Evolutionary conservation across 2,888 invertebrate species (phyloP), one percentile per base, ranked within the genome.

Genomic region (Drosophila histrio): DNA sequence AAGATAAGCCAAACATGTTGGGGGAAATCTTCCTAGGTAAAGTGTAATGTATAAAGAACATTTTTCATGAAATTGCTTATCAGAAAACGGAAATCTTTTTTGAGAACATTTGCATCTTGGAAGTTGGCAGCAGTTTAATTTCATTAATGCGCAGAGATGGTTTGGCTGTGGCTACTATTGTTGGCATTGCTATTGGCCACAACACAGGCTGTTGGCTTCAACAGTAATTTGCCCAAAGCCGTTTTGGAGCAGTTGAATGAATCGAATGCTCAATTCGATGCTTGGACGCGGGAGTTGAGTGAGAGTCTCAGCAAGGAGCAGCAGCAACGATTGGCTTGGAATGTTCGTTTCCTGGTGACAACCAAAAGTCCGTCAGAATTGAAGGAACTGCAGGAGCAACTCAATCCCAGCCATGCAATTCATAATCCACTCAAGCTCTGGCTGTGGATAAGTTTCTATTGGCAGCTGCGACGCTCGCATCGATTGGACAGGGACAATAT

Each of bases 381-480:
- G 0, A 4, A 21, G 24, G 34, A 71, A 2, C 7, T 72, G 17
- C 70, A 72, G 43, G 1, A 13, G 6, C 41, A 32, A 5, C 75
- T 86, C 0, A 53, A 13, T 2, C 81, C 79, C 1, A 46, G 21
- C 1, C 44, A 7, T 9, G 3, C 6, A 7, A 13, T 2, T 0
- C n/a, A n/a, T 5, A 85, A 84, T 56, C n/a, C 43, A 0, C 39
- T 80, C 0, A 87, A 84, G 24, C 7, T 77, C 0, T 19, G 63
- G 1, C 65, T 88, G 0, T 83, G 89, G 76, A 58, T 80, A 2
- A 66, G 78, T 8, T 74, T 76, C 17, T 89, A 77, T 58, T 81
- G 79, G 77, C 30, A 76, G 28, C 58, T 89, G 28, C 57, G 61
- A 19, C 41, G 61, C 4, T 24, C 68, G 11, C n/a, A 47, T 19